Base-by-base conservation (phyloP, 2,888 invertebrate species). In the Agrilus mali region DNA sequence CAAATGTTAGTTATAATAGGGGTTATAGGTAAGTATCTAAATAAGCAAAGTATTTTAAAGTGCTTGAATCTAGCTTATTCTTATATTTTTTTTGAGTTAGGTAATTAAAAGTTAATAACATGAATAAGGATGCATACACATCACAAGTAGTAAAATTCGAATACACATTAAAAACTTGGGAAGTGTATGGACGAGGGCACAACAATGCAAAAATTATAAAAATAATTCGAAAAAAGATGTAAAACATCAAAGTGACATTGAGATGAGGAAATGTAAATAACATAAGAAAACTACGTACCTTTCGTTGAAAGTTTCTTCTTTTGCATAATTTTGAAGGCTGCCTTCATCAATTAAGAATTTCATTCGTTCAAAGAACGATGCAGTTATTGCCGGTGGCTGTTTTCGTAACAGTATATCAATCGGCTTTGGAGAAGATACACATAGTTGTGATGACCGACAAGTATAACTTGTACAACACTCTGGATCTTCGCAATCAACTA, bases 301-400 rank as follows among this genome's bases (percentile, higher is more conserved):
- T 73, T 94, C 94, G 70, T 96, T 95, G 72, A 97, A 97, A 31
- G 89, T 90, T 64, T 90, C 89, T 63, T 87, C 82, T 55, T 90
- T 86, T 8, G 97, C 94, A 69, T 96, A 97, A 68, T 89, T 94
- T 69, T 99, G 98, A 41, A 98, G 80, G 65, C 95, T 95, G 63
- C 94, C 93, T 66, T 95, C 94, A 67, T 97, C 96, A 53, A 98
- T 94, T 51, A 98, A 77, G 73, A 98, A 98, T 64, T 92, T 90
- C 89, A 96, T 94, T 59, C 95, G 79, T 65, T 97, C 94, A 64
- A 93, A 96, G 77, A 98, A 98, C 1, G 95, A 94, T 1, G 96
- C 95, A 0, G 95, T 96, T 58, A 94, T 89, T 17, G 92, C 89
- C 3, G 95, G 94, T 0, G 96, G 93, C 63, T 96, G 95, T 67